Conservation (phyloP, 2,113 vertebrate genomes). For the Shinisaurus crocodilurus region DNA sequence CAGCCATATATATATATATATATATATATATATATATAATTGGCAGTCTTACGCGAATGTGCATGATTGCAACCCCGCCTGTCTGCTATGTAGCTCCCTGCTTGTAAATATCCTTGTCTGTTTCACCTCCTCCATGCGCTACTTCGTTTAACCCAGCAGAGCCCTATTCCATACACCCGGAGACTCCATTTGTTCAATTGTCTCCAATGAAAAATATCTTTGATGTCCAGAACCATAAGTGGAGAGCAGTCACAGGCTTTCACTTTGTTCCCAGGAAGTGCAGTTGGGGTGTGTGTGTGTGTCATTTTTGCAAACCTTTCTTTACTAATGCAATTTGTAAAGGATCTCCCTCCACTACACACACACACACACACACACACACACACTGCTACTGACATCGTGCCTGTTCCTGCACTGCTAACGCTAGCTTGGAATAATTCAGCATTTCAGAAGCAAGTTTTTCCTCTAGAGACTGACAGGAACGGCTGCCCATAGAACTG, state of each 20-base stretch:
- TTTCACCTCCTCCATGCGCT: too few species aligned
- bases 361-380: neutral
- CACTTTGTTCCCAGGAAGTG: constrained; percentile 21
- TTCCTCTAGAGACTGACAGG: constrained; percentile 53
- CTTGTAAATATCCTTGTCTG: too few species aligned
- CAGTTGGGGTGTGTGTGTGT: too few species aligned
- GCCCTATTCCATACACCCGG: neutral
- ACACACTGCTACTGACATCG: constrained; percentile 36
- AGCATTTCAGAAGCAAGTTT: constrained; percentile 56
- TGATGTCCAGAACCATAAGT: constrained; percentile 46
- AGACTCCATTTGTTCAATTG: constrained; percentile 11
- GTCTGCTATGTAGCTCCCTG: too few species aligned
- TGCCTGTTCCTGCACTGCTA: constrained; percentile 54
- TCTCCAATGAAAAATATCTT: constrained; percentile 24
- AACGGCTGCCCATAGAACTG: constrained; percentile 47
- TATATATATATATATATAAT: too few species aligned
- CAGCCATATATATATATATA: too few species aligned
- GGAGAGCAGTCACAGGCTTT: constrained; percentile 38
- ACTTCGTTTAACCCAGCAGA: too few species aligned
- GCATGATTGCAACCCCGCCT: too few species aligned
- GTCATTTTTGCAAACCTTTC: constrained; percentile 39
- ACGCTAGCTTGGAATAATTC: constrained; percentile 52
- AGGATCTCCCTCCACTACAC: constrained; percentile 35
- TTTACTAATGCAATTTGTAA: constrained; percentile 60
- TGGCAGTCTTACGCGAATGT: too few species aligned